Conservation (phyloP, 2,113 vertebrate genomes). For the Pterocles orientalis region DNA sequence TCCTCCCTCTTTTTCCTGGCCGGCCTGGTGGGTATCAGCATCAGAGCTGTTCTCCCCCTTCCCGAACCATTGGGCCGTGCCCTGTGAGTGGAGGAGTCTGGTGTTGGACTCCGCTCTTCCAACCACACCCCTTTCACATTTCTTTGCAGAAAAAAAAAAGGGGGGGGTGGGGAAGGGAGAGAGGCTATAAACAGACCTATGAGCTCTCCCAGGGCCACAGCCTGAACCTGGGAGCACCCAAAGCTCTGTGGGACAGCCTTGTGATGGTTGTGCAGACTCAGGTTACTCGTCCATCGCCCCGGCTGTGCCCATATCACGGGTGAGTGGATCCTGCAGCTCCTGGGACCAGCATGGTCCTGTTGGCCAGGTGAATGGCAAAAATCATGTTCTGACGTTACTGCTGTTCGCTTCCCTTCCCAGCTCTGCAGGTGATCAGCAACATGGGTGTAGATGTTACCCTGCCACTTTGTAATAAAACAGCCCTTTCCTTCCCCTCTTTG, state of each 20-base stretch:
- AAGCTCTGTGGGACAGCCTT: neutral
- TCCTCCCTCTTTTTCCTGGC: neutral
- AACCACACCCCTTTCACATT: neutral
- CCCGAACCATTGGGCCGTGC: neutral
- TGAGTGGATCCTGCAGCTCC: neutral
- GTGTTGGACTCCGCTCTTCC: neutral
- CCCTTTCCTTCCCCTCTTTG: neutral
- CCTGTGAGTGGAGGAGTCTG: neutral
- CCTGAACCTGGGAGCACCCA: neutral
- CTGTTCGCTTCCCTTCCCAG: neutral
- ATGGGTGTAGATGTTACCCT: fast-evolving
- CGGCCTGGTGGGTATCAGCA: neutral
- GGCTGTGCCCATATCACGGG: neutral
- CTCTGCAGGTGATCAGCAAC: fast-evolving
- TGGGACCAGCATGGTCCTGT: neutral
- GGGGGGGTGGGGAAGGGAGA: too few relatives aligned
- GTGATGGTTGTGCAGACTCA: fast-evolving
- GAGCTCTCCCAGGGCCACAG: neutral
- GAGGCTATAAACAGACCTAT: neutral
- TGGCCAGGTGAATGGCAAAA: neutral
- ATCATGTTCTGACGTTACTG: neutral
- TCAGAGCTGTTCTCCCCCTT: neutral
- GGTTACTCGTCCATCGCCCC: neutral
- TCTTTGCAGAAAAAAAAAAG: neutral
- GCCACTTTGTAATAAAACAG: neutral